These are phyloP conservation scores for Phocides pigmalion DNA, from an alignment of 1,140 invertebrate species.

Conservation along the genomic window DNA sequence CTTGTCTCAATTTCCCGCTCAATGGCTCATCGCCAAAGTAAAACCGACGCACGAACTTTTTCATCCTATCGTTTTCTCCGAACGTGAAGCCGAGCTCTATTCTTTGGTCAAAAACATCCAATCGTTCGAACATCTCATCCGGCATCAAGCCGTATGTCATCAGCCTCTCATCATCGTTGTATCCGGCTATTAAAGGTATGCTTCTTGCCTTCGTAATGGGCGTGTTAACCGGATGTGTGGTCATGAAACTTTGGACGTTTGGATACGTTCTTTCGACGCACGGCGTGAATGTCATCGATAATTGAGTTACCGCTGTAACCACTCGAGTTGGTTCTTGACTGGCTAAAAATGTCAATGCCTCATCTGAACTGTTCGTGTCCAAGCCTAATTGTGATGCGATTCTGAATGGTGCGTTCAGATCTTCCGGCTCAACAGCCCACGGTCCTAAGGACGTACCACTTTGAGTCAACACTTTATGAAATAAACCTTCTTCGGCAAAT, in stretches of 20 bases:
- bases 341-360: not conserved
- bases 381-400: not conserved
- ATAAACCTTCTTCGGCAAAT: constrained; percentile 31
- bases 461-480: not conserved
- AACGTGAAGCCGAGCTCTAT: too few relatives aligned
- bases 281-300: not conserved
- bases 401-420: not conserved
- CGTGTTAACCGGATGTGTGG: not conserved
- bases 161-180: not conserved
- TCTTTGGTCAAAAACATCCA: not conserved
- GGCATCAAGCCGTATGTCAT: not conserved
- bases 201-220: not conserved
- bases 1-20: too few relatives aligned
- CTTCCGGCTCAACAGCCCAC: not conserved
- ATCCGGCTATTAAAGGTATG: not conserved
- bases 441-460: not conserved
- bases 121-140: not conserved
- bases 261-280: not conserved
- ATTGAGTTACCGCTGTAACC: not conserved
- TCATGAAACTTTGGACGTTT: not conserved
- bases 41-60: too few relatives aligned
- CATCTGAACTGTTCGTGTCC: not conserved
- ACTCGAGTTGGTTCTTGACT: not conserved
- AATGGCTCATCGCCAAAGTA: too few relatives aligned
- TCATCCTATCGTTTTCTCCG: too few relatives aligned